Percentiles rank a stretch among this genome's conserved stretches.
These are phyloP conservation scores for Liolophura sinensis DNA, from an alignment of 1,140 invertebrate genomes.

Conservation along the genomic window DNA sequence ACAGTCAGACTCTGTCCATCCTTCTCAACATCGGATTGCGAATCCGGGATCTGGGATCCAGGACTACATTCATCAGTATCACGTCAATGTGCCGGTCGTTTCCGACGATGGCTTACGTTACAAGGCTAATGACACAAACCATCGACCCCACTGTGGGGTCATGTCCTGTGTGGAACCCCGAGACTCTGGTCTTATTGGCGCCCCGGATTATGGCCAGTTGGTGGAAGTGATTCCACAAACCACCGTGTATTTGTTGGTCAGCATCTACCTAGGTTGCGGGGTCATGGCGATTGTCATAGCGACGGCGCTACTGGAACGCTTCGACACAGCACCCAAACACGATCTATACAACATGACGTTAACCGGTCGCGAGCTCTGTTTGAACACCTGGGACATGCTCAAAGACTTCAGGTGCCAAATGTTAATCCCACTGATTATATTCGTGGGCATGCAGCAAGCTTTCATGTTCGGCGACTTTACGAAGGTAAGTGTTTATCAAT, in stretches of 20 bases:
- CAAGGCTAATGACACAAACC: too few species aligned
- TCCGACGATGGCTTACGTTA: too few species aligned
- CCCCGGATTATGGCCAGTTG: too few species aligned
- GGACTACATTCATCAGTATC: too few species aligned
- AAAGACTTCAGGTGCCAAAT: conserved; percentile 52
- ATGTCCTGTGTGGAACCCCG: too few species aligned
- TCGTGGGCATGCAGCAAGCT: conserved; percentile 58
- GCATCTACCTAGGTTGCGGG: conserved; percentile 47
- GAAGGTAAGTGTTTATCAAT: conserved; percentile 51
- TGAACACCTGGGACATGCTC: conserved; percentile 48
- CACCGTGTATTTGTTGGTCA: conserved; percentile 44
- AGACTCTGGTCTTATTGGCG: too few species aligned
- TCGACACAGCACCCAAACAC: conserved; percentile 20
- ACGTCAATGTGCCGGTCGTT: too few species aligned
- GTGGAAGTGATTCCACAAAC: conserved; percentile 42
- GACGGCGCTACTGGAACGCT: conserved; percentile 41
- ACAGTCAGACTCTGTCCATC: too few species aligned
- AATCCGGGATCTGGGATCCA: too few species aligned
- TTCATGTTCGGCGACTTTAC: conserved; percentile 60
- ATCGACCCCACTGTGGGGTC: too few species aligned
- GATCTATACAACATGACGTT: conserved; percentile 18
- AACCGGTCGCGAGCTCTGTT: conserved; percentile 27
- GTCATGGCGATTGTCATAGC: conserved; percentile 47
- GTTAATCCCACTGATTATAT: conserved; percentile 55
- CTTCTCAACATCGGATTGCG: too few species aligned